phyloP scores from a whole-genome alignment of 2,113 vertebrate species.

The Cyprinodon tularosa region DNA sequence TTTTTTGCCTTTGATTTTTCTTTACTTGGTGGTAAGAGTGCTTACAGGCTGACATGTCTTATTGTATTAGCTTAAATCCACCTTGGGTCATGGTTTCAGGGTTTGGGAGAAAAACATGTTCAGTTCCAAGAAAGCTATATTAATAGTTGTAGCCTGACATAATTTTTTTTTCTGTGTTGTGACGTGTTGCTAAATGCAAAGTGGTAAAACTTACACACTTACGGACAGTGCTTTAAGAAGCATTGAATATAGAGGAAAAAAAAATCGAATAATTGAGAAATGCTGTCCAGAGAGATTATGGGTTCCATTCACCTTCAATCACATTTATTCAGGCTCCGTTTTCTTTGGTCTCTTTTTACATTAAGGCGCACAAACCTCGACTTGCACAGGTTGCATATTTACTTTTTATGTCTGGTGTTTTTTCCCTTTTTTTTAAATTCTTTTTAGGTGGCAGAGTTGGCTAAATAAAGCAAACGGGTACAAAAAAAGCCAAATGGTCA shows the following conservation, averaged over 20 bases:
- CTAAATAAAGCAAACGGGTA: too few species aligned
- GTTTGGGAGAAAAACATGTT: not conserved
- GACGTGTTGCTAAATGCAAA: constrained; percentile 29
- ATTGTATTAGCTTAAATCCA: constrained; percentile 28
- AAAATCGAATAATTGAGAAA: constrained; percentile 54
- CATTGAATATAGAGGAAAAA: not conserved
- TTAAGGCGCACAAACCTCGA: too few species aligned
- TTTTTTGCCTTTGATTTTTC: constrained; percentile 34
- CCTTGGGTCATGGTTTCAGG: constrained; percentile 60
- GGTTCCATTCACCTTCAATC: constrained; percentile 51
- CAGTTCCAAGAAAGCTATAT: constrained; percentile 6
- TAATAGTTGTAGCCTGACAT: constrained; percentile 11
- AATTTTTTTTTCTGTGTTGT: constrained; percentile 32
- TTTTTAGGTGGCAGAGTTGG: too few species aligned
- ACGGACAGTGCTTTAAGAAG: constrained; percentile 17
- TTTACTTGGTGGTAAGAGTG: constrained; percentile 26
- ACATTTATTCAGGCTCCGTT: constrained; percentile 28
- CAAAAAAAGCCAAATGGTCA: too few species aligned
- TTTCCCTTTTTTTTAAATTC: too few species aligned
- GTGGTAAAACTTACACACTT: constrained; percentile 15
- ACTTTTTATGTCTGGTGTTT: too few species aligned
- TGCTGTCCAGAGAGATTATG: constrained; percentile 50
- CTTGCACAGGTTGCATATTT: too few species aligned
- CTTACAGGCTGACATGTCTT: constrained; percentile 9
- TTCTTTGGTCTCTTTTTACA: not conserved